Evolutionary conservation across 2,888 invertebrate genomes (phyloP), one percentile per base, ranked within the genome.

Genomic region (Campoplex nolae): DNA sequence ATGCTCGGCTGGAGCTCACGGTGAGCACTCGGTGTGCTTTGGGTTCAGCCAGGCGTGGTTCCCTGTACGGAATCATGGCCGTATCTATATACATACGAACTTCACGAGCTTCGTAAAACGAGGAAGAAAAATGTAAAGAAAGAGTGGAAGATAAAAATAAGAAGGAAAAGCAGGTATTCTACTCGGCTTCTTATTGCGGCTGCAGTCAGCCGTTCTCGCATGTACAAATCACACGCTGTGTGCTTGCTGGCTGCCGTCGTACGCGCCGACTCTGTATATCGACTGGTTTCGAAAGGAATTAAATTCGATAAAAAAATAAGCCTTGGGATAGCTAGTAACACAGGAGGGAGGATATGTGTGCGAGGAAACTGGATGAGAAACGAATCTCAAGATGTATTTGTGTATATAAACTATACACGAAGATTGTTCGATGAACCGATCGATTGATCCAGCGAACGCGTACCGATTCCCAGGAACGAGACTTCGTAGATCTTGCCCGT

Each of bases 21-120:
- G 80, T 86, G 83, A 86, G 73, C 85, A 84, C 89, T 90, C 91
- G 92, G 92, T 91, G 92, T 87, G 90, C 88, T 74, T 78, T 83
- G 84, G 75, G 86, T 81, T 93, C 93, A 93, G 91, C 93, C 92
- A 93, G 91, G 92, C 93, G 90, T 93, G 91, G 90, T 93, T 93
- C 93, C 93, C 90, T 89, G 89, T 88, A 89, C 90, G 89, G 73
- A 77, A 71, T 81, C 54, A 73, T 80, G 80, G 54, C 54, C 23
- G 23, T 23, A n/a, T 65, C 58, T 58, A 32, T 65, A 65, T 16
- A 76, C 38, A 6, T 56, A 70, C 45, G 11, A 56, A 80, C 76
- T 75, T 6, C 38, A 67, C 68, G 71, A 86, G 80, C 76, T 70
- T 73, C 83, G 77, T 83, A 65, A 83, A 73, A 74, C 48, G 58